Evolutionary conservation across 2,797 vertebrate genomes (phyloP).

Genomic region (Myotis findleyi): DNA sequence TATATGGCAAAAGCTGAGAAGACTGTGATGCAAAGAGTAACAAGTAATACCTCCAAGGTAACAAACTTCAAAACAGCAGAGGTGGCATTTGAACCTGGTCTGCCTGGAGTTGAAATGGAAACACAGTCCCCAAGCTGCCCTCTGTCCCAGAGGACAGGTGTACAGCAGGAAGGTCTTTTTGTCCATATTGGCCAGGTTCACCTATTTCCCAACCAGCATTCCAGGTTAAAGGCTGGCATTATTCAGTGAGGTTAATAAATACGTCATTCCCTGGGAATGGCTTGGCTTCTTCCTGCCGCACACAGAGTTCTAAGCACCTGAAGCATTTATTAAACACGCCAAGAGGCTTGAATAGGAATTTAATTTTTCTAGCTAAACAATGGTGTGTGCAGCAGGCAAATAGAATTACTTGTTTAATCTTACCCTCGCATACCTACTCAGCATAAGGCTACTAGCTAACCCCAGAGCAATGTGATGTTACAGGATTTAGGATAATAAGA

Average conservation of each 20-base stretch:
- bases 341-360: slow-evolving; percentile 60
- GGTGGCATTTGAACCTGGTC: background rate
- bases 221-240: background rate
- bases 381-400: slow-evolving; percentile 51
- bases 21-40: background rate
- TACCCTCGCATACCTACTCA: background rate
- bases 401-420: slow-evolving; percentile 66
- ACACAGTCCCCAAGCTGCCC: background rate
- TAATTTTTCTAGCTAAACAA: slow-evolving; percentile 72
- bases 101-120: background rate
- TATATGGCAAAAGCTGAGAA: background rate
- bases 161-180: fast-evolving
- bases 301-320: background rate
- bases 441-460: background rate
- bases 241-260: background rate
- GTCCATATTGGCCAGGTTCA: background rate
- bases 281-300: slow-evolving; percentile 31
- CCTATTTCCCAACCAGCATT: background rate
- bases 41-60: background rate
- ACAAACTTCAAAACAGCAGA: background rate
- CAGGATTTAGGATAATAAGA: background rate
- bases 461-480: background rate
- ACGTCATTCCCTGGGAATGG: background rate
- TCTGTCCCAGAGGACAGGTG: background rate
- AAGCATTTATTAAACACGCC: slow-evolving; percentile 58